These are phyloP conservation scores for Cataglyphis rosenhaueri DNA, from an alignment of 2,888 invertebrate species.

Conservation along the genomic window DNA sequence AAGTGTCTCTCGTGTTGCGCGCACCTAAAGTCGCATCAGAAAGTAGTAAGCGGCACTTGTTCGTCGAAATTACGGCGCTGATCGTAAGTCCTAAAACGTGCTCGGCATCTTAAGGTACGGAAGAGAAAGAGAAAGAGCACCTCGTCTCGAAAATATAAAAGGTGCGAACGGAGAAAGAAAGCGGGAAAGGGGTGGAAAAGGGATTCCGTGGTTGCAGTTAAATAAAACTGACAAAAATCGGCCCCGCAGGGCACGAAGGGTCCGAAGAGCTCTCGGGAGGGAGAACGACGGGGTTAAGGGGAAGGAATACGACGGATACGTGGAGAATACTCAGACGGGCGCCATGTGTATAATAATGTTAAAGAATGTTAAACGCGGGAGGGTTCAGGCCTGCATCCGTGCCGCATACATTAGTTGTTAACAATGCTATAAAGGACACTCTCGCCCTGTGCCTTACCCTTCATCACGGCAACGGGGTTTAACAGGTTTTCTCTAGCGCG, in stretches of 20 bases:
- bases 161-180: constrained; percentile 34
- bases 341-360: constrained; percentile 85
- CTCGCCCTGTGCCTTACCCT: constrained; percentile 78
- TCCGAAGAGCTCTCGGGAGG: constrained; percentile 59
- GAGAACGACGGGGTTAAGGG: constrained; percentile 38
- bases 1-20: constrained; percentile 32
- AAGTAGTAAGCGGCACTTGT: constrained; percentile 72
- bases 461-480: constrained; percentile 39
- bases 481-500: constrained; percentile 63
- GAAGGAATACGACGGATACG: constrained; percentile 44
- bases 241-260: constrained; percentile 67
- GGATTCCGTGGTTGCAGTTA: constrained; percentile 75
- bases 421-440: constrained; percentile 86
- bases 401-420: constrained; percentile 85
- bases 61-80: constrained; percentile 70
- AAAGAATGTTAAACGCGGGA: constrained; percentile 84
- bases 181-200: constrained; percentile 56
- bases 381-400: constrained; percentile 75
- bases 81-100: constrained; percentile 77
- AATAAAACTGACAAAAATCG: constrained; percentile 76
- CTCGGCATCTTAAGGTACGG: constrained; percentile 60
- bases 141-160: constrained; percentile 39
- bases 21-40: constrained; percentile 69
- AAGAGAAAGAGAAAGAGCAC: constrained; percentile 21
- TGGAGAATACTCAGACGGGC: constrained; percentile 78